These are phyloP conservation scores for Hyles vespertilio DNA, from an alignment of 1,140 invertebrate species.

Conservation along the genomic window DNA sequence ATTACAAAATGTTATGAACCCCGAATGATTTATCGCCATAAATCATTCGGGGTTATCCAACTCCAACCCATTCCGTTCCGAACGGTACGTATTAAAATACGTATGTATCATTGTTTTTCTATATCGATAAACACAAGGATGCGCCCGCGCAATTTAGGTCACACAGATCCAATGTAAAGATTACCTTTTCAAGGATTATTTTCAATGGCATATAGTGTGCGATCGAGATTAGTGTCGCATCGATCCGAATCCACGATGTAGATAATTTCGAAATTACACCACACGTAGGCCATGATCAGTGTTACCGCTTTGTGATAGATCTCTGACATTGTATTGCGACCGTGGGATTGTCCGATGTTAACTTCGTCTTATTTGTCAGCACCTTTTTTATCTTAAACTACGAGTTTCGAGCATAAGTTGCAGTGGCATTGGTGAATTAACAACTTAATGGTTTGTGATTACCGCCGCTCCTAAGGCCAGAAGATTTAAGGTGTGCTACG, in stretches of 20 bases:
- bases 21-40: not conserved
- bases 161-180: constrained; percentile 57
- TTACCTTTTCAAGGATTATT: constrained; percentile 52
- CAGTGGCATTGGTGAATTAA: too few relatives aligned
- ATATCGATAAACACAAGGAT: constrained; percentile 67
- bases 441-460: too few relatives aligned
- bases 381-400: too few relatives aligned
- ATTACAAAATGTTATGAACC: too few relatives aligned
- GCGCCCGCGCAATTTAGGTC: constrained; percentile 54
- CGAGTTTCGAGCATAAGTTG: too few relatives aligned
- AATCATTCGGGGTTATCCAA: not conserved
- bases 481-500: too few relatives aligned
- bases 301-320: too few relatives aligned
- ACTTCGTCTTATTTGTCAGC: too few relatives aligned
- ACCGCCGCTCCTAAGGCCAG: too few relatives aligned
- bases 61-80: too few relatives aligned
- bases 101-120: constrained; percentile 38
- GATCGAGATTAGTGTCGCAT: constrained; percentile 17
- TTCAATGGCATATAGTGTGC: constrained; percentile 48
- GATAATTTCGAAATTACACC: constrained; percentile 1
- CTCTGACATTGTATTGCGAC: too few relatives aligned
- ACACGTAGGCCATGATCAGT: not conserved
- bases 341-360: too few relatives aligned
- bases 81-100: not conserved
- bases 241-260: constrained; percentile 1